Base-by-base conservation (phyloP, 1,140 invertebrate species). In the Drosophila lowei region DNA sequence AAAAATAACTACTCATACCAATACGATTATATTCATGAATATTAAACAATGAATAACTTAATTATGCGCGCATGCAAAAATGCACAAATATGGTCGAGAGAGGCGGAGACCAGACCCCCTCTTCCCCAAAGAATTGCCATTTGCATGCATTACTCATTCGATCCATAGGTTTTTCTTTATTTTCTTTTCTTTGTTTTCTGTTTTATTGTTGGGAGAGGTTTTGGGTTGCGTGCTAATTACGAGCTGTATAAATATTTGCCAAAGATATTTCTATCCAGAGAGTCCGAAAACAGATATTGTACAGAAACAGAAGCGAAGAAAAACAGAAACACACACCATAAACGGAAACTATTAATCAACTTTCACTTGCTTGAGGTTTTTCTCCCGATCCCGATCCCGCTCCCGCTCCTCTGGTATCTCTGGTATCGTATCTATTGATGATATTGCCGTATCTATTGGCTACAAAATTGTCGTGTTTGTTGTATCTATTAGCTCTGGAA, bases 291-390 rank as follows among this genome's bases (percentile, higher is more conserved):
- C 52, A 38, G n/a, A 23, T 23, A 38, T 61, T 54, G 28, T 55
- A 16, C 48, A 28, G 54, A 68, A 43, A 43, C 42, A 30, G 23
- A 60, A 42, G 34, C 9, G 47, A 9, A 59, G 41, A 38, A 41
- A 42, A n/a, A 11, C 30, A 28, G 48, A 9, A 7, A 47, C 13
- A 42, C 4, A 23, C 11, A 46, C 72, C 77, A 74, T 80, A 88
- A 85, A 81, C 80, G 80, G 80, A 85, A 85, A 81, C 77, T 70
- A 85, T 85, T 81, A 81, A 88, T 88, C 58, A 85, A 88, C 80
- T 85, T 85, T 85, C 80, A 85, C 80, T 88, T 81, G 73, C 70
- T 64, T 41, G 59, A 18, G 43, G 44, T 77, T 54, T 59, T 49
- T 58, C 38, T 43, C 23, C 43, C 41, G 18, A 18, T 18, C 18